Evolutionary conservation across 2,888 invertebrate genomes (phyloP).

Genomic region (Mesodorylaimus sp.): DNA sequence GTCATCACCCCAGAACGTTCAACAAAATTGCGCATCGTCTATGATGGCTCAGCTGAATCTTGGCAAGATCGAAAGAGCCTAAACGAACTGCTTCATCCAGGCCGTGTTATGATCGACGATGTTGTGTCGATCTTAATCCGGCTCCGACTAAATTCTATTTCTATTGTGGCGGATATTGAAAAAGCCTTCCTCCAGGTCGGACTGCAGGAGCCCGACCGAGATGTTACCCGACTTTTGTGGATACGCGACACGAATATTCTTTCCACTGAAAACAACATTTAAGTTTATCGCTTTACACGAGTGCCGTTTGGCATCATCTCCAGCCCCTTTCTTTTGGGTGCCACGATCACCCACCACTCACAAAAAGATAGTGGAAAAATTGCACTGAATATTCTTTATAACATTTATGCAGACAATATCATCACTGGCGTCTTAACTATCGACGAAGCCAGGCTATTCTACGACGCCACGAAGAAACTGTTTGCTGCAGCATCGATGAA

Average conservation of each 20-base stretch:
- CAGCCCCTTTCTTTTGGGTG: no score
- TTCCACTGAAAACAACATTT: background rate
- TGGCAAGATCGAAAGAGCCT: background rate
- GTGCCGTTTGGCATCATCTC: no score
- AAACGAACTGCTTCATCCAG: conserved; percentile 1
- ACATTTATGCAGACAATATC: conserved; percentile 11
- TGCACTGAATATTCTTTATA: background rate
- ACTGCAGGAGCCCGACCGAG: conserved; percentile 7
- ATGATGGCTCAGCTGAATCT: conserved; percentile 1
- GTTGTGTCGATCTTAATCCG: background rate
- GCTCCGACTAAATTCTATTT: background rate
- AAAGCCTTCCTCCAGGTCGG: conserved; percentile 6
- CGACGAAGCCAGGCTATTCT: conserved; percentile 5
- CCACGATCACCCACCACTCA: conserved; percentile 9
- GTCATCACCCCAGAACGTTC: background rate
- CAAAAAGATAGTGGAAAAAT: background rate
- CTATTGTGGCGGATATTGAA: no score
- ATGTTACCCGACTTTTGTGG: conserved; percentile 11
- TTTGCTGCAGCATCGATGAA: conserved; percentile 8
- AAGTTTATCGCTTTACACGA: no score
- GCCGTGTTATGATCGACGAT: conserved; percentile 5
- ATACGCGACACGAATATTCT: conserved; percentile 6
- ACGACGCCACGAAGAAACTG: conserved; percentile 6
- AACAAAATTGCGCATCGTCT: conserved; percentile 1
- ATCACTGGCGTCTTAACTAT: conserved; percentile 6